phyloP scores from a whole-genome alignment of 2,113 vertebrate species.

The Scophthalmus maximus region DNA sequence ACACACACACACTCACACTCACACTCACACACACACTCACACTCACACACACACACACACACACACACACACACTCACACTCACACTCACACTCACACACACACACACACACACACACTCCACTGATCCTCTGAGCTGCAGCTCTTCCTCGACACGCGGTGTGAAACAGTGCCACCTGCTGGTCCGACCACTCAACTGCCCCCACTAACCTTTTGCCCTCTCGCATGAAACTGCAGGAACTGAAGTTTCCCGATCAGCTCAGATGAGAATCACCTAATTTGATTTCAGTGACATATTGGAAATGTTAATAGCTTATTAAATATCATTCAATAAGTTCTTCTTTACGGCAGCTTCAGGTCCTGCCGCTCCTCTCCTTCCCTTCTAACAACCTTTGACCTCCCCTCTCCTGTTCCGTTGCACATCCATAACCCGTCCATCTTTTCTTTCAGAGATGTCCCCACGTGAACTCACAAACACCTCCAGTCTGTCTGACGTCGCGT shows the following conservation, averaged over 20 bases:
- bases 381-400: background rate
- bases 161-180: constrained; percentile 76
- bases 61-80: background rate
- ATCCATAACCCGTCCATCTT: constrained; percentile 43
- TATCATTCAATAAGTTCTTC: too few species aligned
- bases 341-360: constrained; percentile 46
- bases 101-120: background rate
- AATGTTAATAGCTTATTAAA: too few species aligned
- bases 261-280: too few species aligned
- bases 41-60: constrained; percentile 8
- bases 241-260: constrained; percentile 29
- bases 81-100: constrained; percentile 4
- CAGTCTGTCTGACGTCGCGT: constrained; percentile 33
- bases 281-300: too few species aligned
- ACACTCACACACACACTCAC: constrained; percentile 7
- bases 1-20: too few species aligned
- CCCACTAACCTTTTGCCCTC: constrained; percentile 25
- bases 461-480: background rate
- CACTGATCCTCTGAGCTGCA: background rate
- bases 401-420: background rate
- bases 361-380: constrained; percentile 25
- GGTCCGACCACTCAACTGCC: constrained; percentile 65
- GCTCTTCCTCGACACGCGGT: background rate
- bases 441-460: constrained; percentile 52
- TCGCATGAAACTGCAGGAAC: constrained; percentile 48